Conservation (phyloP, 2,797 vertebrate species). For the Enteromius anoplus region DNA sequence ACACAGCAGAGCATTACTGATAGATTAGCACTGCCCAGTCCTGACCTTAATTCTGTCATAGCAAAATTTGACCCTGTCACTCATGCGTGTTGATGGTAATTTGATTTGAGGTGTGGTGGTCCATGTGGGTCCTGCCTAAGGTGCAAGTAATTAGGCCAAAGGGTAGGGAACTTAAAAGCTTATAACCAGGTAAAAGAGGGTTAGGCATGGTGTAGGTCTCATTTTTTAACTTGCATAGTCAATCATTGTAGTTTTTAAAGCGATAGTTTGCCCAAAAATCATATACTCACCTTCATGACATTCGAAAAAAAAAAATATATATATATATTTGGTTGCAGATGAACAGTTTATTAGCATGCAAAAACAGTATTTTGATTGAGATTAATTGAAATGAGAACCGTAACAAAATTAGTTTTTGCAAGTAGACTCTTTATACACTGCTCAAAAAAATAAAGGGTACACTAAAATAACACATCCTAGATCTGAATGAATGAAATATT, state of each 20-base stretch:
- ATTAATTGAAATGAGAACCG: no score
- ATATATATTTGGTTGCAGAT: not conserved
- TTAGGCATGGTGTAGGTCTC: not conserved
- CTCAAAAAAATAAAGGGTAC: no score
- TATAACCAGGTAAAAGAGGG: not conserved
- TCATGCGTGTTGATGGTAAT: constrained; percentile 33
- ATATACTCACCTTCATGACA: not conserved
- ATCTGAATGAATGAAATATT: no score
- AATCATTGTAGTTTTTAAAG: not conserved
- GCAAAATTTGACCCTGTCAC: constrained; percentile 39
- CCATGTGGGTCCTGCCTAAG: constrained; percentile 14
- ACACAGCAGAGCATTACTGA: constrained; percentile 22
- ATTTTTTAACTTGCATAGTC: not conserved
- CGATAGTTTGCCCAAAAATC: not conserved
- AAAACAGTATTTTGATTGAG: no score
- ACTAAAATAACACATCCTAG: no score
- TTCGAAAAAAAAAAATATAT: no score
- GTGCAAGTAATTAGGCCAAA: constrained; percentile 44
- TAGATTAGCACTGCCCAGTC: constrained; percentile 43
- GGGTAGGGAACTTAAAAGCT: constrained; percentile 30
- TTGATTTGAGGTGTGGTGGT: constrained; percentile 42
- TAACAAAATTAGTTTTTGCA: no score
- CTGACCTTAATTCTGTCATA: constrained; percentile 52
- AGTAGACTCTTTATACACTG: no score
- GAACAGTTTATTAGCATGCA: no score